Percentiles rank a stretch among this genome's conserved stretches.
These are phyloP conservation scores for Ammodytes marinus DNA, from an alignment of 2,113 vertebrate genomes.

Conservation along the genomic window DNA sequence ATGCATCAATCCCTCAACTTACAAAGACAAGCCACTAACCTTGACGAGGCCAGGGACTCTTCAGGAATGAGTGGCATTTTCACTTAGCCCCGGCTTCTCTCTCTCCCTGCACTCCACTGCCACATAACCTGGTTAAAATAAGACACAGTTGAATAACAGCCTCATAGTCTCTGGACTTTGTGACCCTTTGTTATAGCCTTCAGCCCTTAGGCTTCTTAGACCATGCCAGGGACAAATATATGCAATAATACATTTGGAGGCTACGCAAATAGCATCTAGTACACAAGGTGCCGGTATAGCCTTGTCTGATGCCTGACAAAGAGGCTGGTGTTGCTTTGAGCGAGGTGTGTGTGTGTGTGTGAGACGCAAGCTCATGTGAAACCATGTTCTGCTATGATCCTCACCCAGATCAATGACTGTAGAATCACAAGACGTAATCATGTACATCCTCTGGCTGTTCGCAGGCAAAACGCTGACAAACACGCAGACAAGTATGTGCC, in stretches of 20 bases:
- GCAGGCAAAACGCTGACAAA: slow-evolving; percentile 14
- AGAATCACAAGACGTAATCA: slow-evolving; percentile 48
- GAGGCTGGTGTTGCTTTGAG: slow-evolving; percentile 20
- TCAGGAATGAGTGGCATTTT: slow-evolving; percentile 94
- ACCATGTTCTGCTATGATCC: slow-evolving; percentile 39
- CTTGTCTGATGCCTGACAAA: slow-evolving; percentile 32
- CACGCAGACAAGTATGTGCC: background rate
- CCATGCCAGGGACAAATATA: slow-evolving; percentile 26
- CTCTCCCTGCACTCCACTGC: slow-evolving; percentile 84
- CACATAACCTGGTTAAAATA: slow-evolving; percentile 94
- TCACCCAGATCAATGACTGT: slow-evolving; percentile 7
- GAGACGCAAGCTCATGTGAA: slow-evolving; percentile 8
- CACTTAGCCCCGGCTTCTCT: slow-evolving; percentile 87
- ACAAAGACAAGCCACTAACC: slow-evolving; percentile 96
- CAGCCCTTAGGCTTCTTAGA: slow-evolving; percentile 78
- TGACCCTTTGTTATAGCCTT: slow-evolving; percentile 89
- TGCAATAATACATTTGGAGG: slow-evolving; percentile 16
- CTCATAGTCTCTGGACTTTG: slow-evolving; percentile 87
- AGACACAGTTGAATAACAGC: slow-evolving; percentile 90
- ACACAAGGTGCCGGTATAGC: slow-evolving; percentile 6
- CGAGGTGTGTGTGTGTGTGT: background rate
- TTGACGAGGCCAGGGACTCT: slow-evolving; percentile 94
- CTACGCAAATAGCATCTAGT: slow-evolving; percentile 45
- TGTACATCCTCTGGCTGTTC: background rate
- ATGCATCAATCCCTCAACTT: slow-evolving; percentile 98